phyloP scores from a whole-genome alignment of 2,888 invertebrate genomes.

The Diloba caeruleocephala region DNA sequence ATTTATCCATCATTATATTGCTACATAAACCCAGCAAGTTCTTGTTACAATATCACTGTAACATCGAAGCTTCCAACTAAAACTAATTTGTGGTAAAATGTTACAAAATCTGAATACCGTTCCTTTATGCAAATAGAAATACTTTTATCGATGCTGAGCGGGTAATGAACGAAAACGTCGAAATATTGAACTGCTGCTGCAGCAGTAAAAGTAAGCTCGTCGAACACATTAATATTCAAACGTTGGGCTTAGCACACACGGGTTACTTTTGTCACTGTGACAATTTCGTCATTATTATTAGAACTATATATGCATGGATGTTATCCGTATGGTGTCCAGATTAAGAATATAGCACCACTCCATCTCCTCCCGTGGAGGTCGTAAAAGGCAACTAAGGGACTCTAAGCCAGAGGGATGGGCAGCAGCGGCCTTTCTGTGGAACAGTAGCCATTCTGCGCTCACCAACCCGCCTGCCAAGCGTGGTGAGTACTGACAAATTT shows the following conservation, averaged over 20 bases:
- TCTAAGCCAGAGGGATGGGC: too few species aligned
- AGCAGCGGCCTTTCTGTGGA: too few species aligned
- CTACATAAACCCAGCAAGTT: not conserved
- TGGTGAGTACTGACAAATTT: too few species aligned
- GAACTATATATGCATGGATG: too few species aligned
- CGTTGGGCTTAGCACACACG: not conserved
- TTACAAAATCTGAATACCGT: slow-evolving; percentile 3
- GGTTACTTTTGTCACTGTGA: too few species aligned
- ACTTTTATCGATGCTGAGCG: slow-evolving; percentile 12
- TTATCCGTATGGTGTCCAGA: too few species aligned
- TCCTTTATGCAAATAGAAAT: slow-evolving; percentile 26
- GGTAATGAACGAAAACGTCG: not conserved
- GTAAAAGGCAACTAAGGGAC: too few species aligned
- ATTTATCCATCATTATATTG: not conserved
- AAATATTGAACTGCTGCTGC: slow-evolving; percentile 5
- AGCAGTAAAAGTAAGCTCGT: slow-evolving; percentile 3
- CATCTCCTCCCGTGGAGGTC: too few species aligned
- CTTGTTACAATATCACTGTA: not conserved
- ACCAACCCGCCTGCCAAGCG: too few species aligned
- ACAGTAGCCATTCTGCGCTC: too few species aligned
- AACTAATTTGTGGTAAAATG: slow-evolving; percentile 10
- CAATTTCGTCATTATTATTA: too few species aligned
- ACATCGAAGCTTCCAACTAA: slow-evolving; percentile 9
- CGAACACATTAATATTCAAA: slow-evolving; percentile 35
- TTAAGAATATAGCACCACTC: too few species aligned